Evolutionary conservation across 1,140 invertebrate genomes (phyloP).

Genomic region (Drosophila equinoxialis): DNA sequence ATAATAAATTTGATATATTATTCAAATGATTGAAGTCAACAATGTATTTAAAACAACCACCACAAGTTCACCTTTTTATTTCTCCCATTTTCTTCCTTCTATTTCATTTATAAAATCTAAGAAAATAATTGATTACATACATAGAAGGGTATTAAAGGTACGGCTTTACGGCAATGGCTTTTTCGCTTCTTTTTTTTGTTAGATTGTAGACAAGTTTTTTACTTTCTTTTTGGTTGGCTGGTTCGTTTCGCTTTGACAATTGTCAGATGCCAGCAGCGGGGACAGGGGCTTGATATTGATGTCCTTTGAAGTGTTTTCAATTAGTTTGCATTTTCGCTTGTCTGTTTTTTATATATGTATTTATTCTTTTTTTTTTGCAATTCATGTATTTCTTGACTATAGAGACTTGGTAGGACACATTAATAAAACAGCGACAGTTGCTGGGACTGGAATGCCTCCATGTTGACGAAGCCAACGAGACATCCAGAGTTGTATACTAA

Average conservation of each 20-base stretch:
- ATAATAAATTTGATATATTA: too few species aligned
- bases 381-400: slow-evolving; percentile 16
- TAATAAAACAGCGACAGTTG: slow-evolving; percentile 47
- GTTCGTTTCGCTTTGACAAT: slow-evolving; percentile 54
- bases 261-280: slow-evolving; percentile 34
- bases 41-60: too few species aligned
- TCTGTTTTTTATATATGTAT: background rate
- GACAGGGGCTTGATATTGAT: slow-evolving; percentile 54
- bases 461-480: slow-evolving; percentile 21
- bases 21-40: too few species aligned
- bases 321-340: slow-evolving; percentile 64
- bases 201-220: slow-evolving; percentile 45
- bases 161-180: background rate
- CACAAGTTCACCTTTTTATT: too few species aligned
- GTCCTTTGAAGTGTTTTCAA: slow-evolving; percentile 69
- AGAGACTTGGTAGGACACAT: slow-evolving; percentile 37
- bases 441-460: slow-evolving; percentile 27
- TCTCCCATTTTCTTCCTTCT: too few species aligned
- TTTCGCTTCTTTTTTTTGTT: slow-evolving; percentile 1
- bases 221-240: slow-evolving; percentile 4
- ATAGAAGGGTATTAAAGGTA: background rate
- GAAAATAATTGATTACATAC: too few species aligned
- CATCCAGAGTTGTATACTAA: slow-evolving; percentile 51
- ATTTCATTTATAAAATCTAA: too few species aligned
- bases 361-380: background rate